These are phyloP conservation scores for Clostera curtula DNA, from an alignment of 2,888 invertebrate genomes.

Conservation along the genomic window DNA sequence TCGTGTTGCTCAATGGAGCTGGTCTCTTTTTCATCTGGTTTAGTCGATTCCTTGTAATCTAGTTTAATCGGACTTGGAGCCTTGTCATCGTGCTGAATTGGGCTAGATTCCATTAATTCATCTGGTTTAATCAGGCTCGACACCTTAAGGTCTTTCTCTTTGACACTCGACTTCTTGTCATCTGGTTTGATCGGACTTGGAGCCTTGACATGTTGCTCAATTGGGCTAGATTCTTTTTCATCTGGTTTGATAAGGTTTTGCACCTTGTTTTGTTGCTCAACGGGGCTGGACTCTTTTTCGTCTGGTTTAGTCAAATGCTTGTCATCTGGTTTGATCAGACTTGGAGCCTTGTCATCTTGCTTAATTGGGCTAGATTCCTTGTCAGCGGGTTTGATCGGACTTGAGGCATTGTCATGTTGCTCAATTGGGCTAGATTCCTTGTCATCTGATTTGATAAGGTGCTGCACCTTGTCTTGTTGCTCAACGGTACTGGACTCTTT, in stretches of 20 bases:
- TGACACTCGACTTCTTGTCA: no score
- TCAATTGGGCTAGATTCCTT: conserved; percentile 6
- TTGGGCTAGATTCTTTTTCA: neutral
- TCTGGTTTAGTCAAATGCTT: no score
- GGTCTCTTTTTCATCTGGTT: neutral
- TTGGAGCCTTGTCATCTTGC: conserved; percentile 6
- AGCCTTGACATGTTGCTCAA: neutral
- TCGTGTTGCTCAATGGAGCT: no score
- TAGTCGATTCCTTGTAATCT: conserved; percentile 3
- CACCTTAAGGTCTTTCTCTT: no score
- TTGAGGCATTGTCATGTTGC: conserved; percentile 7
- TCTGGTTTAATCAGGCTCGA: no score
- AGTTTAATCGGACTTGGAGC: no score
- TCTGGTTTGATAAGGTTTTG: conserved; percentile 1
- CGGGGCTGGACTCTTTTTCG: no score
- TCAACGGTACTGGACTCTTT: neutral
- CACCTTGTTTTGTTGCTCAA: no score
- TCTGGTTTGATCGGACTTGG: conserved; percentile 1
- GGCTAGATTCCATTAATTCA: conserved; percentile 3
- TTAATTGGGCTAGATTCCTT: conserved; percentile 3
- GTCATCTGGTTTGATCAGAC: conserved; percentile 1
- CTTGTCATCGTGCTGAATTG: no score
- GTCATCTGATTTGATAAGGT: conserved; percentile 2
- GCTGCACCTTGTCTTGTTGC: neutral
- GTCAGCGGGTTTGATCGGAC: conserved; percentile 1